Evolutionary conservation across 2,113 vertebrate species (phyloP).

Genomic region (Meles meles): DNA sequence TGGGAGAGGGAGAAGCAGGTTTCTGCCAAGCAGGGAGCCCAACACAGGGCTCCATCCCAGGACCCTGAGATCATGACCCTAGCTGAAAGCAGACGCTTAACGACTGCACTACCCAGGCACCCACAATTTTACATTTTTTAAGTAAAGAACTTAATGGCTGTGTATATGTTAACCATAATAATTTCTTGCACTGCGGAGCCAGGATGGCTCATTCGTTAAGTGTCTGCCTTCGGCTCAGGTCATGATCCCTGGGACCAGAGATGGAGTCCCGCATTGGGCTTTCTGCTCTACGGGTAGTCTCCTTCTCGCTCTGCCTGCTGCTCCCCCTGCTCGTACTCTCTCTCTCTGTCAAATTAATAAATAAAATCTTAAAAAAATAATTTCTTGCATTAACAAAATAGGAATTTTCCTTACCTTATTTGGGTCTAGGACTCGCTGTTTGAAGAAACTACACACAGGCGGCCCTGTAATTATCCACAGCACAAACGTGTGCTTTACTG

Average conservation of each 20-base stretch:
- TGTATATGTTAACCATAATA: background rate
- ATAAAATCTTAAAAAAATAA: background rate
- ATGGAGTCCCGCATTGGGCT: too few species aligned
- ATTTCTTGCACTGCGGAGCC: background rate
- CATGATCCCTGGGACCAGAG: too few species aligned
- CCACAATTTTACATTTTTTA: background rate
- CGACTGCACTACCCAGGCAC: too few species aligned
- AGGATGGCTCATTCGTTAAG: background rate
- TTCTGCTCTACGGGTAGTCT: background rate
- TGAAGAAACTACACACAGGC: background rate
- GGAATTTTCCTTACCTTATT: background rate
- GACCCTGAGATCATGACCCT: too few species aligned
- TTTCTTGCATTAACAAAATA: background rate
- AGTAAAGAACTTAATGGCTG: background rate
- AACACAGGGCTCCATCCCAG: too few species aligned
- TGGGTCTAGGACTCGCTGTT: background rate
- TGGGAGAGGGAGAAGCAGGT: too few species aligned
- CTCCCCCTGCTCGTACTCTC: background rate
- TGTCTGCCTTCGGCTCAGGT: too few species aligned
- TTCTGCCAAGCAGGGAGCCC: too few species aligned
- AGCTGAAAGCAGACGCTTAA: too few species aligned
- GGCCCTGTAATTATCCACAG: too few species aligned
- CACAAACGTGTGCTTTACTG: background rate
- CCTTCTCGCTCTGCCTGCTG: background rate
- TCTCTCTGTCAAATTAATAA: background rate